A percentile compares a stretch with the other conserved stretches of the same genome.
phyloP scores from a whole-genome alignment of 1,140 invertebrate species.

The Trichomalopsis sarcophagae region DNA sequence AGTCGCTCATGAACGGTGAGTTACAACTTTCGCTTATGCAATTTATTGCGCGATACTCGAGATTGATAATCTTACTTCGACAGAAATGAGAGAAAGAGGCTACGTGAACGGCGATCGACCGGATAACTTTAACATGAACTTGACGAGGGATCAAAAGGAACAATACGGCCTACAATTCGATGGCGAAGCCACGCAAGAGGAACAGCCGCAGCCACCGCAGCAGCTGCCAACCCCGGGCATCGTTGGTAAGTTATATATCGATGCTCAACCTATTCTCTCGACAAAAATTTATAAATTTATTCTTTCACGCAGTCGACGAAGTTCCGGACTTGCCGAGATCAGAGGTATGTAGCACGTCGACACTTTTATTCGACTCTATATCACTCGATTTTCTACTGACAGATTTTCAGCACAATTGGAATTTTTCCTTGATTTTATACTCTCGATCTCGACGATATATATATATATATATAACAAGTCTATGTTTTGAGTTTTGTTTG shows the following conservation, averaged over 20 bases:
- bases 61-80: no score
- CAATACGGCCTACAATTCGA: conserved; percentile 85
- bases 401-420: neutral
- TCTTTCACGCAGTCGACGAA: conserved; percentile 66
- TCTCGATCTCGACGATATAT: neutral
- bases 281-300: neutral
- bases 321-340: conserved; percentile 63
- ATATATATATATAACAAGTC: neutral
- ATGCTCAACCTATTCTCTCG: neutral
- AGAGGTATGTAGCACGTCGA: conserved; percentile 40
- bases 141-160: conserved; percentile 82
- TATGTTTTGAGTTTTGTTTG: neutral
- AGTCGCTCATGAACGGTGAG: conserved; percentile 66
- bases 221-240: conserved; percentile 69
- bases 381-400: neutral
- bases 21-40: neutral
- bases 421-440: neutral
- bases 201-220: neutral
- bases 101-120: conserved; percentile 59
- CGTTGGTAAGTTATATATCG: conserved; percentile 69
- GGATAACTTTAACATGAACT: conserved; percentile 82
- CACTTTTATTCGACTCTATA: neutral
- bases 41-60: no score
- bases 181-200: conserved; percentile 57
- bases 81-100: conserved; percentile 53